Evolutionary conservation across 53 echinoderm and acorn worm species (phyloP), one percentile per base, ranked within the genome.

Genomic region (Paracentrotus lividus): DNA sequence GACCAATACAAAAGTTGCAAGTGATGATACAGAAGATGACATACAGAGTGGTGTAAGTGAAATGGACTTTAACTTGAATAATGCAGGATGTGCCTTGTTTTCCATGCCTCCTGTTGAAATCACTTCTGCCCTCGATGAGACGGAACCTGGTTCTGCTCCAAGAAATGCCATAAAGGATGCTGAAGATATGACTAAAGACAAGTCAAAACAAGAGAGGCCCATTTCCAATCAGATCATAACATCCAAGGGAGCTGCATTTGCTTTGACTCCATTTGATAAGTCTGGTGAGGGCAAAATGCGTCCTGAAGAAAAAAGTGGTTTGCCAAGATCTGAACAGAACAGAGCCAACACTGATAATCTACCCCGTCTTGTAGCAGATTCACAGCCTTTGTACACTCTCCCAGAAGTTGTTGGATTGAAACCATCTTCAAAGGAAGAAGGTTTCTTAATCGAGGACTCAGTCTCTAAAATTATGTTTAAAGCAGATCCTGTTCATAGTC

Each of bases 181-280:
- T 33, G 34, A 53, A 34, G n/a, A n/a, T n/a, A n/a, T n/a, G n/a
- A n/a, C n/a, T n/a, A n/a, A n/a, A n/a, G 34, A 55, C 7, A 10
- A 87, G 56, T 34, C 32, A n/a, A 26, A 81, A 81, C 1, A 10
- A n/a, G 27, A 13, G n/a, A 81, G 72, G 43, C 75, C 94, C 26
- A 38, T 87, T 26, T 66, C 93, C 31, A 51, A 64, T 20, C 69
- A 93, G 53, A 5, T 76, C 21, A 6, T 94, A 9, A 90, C 77
- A 53, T 43, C 77, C 1, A 31, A 2, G 12, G 92, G 92, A 26
- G 38, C 92, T 78, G 92, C 94, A 26, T 96, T 93, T 72, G 42
- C 88, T 16, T 90, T 96, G 24, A 95, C 52, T 84, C 94, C 95
- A 88, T 34, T 94, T 56, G 86, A 27, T 29, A 1, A 26, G 76